Percentiles rank a stretch among this genome's conserved stretches.
phyloP scores from a whole-genome alignment of 1,140 invertebrate species.

The Rhagoletis pomonella region DNA sequence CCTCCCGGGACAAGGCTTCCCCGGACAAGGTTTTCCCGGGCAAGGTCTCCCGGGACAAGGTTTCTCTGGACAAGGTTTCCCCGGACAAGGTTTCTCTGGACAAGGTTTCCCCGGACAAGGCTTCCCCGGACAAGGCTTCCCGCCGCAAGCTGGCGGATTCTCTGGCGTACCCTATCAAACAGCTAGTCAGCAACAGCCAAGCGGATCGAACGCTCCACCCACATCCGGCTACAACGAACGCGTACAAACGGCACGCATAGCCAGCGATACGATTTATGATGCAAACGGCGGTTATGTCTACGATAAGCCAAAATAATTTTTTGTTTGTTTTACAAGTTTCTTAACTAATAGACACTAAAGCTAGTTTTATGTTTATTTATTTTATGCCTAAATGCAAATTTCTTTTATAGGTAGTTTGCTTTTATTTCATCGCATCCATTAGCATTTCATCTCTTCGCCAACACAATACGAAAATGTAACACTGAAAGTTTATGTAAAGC shows the following conservation, averaged over 20 bases:
- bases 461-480: constrained; percentile 7
- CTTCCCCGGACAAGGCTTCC: background rate
- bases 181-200: background rate
- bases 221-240: background rate
- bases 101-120: constrained; percentile 31
- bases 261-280: constrained; percentile 63
- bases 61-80: background rate
- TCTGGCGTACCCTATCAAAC: constrained; percentile 28
- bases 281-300: constrained; percentile 68
- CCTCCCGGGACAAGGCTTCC: constrained; percentile 2
- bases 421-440: background rate
- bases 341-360: background rate
- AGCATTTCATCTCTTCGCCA: background rate
- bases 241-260: constrained; percentile 14
- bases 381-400: background rate
- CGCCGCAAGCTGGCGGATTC: background rate
- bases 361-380: constrained; percentile 10
- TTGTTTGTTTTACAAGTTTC: background rate
- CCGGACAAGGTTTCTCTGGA: background rate
- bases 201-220: background rate
- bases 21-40: constrained; percentile 16
- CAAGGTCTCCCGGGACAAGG: background rate
- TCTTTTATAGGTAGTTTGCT: background rate
- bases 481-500: background rate
- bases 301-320: constrained; percentile 59